Evolutionary conservation across 2,888 invertebrate genomes (phyloP), one percentile per base, ranked within the genome.

Genomic region (Hyppa rectilinea): DNA sequence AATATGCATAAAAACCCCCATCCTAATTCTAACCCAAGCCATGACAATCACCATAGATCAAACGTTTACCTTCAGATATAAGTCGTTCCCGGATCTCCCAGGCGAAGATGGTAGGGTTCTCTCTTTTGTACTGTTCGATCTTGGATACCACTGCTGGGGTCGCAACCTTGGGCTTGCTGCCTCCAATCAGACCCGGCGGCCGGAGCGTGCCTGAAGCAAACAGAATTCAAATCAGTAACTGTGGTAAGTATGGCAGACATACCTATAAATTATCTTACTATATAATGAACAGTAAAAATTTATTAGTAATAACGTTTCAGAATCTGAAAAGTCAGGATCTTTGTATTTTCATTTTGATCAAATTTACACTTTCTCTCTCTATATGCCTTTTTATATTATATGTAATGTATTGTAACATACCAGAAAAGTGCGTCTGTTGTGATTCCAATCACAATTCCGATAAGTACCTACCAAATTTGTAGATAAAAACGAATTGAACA

Each of bases 11-110:
- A n/a, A n/a, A n/a, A n/a, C n/a, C n/a, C n/a, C n/a, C n/a, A n/a
- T n/a, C n/a, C n/a, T n/a, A n/a, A n/a, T n/a, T 29, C 10, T 23
- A 59, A 9, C 26, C 12, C 12, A 29, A 43, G 20, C 5, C 20
- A 29, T 20, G 4, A 38, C 6, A 38, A 47, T 43, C 20, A 9
- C 12, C 9, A 34, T 40, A 26, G 1, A 43, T 45, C 9, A 56
- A 45, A 23, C 4, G 4, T 65, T 97, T 97, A 99, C 99, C 99
- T 98, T 99, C 99, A 80, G 98, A 98, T 89, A 99, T 98, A 79
- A 99, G 97, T 92, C 99, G 97, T 95, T 99, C 99, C 71, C 99
- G 97, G 85, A 99, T 99, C 97, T 99, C 99, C 99, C 99, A 99
- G 58, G 99, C 99, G 93, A 99, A 99, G 90, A 99, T 99, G 75